A percentile compares a stretch with the other conserved stretches of the same genome.
phyloP scores from a whole-genome alignment of 64 coral and sea anemone species.

The Dendrophyllia cribrosa region DNA sequence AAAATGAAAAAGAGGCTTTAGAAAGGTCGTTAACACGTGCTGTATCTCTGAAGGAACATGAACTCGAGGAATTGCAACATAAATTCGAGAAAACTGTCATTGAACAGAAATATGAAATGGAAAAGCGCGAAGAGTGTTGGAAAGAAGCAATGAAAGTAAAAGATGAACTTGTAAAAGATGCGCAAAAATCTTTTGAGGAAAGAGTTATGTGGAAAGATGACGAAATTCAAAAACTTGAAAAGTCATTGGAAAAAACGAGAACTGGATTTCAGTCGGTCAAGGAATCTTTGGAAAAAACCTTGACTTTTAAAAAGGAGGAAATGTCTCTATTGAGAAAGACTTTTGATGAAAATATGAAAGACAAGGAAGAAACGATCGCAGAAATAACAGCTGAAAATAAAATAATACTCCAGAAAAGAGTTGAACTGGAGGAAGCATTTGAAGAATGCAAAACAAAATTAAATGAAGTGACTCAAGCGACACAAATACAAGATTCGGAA shows the following conservation, averaged over 20 bases:
- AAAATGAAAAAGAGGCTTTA: conserved; percentile 42
- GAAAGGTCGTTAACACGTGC: conserved; percentile 3
- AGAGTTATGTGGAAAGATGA: conserved; percentile 25
- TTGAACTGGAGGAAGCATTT: background rate
- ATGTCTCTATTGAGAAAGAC: background rate
- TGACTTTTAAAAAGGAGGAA: background rate
- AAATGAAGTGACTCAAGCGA: background rate
- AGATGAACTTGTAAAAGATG: conserved; percentile 28
- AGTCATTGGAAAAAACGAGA: conserved; percentile 2
- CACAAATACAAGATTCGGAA: background rate
- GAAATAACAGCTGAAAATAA: background rate
- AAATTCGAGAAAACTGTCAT: background rate
- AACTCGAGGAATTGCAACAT: conserved; percentile 20
- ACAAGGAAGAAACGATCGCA: background rate
- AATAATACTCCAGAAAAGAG: conserved; percentile 11
- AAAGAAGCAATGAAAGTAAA: conserved; percentile 23
- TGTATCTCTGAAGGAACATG: conserved; percentile 33
- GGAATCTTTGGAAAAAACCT: conserved; percentile 15
- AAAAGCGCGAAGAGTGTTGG: conserved; percentile 27
- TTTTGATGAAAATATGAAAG: background rate
- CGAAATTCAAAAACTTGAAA: conserved; percentile 26
- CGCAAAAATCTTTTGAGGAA: conserved; percentile 37
- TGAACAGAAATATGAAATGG: conserved; percentile 1
- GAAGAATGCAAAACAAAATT: conserved; percentile 1
- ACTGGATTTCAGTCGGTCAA: background rate